Evolutionary conservation across 1,140 invertebrate species (phyloP).

Genomic region (Aphis craccivora): DNA sequence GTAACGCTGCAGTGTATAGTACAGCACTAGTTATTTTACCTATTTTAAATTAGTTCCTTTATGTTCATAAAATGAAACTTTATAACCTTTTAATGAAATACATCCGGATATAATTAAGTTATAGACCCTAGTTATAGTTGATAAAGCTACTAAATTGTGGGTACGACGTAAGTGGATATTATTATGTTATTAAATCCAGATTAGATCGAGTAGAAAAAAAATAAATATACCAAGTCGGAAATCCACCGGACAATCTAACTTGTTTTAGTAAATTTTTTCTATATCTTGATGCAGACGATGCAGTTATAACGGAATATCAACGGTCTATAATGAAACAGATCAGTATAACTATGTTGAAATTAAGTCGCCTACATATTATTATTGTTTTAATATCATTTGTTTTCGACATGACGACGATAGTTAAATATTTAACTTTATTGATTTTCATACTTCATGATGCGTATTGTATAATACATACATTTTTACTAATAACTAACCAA

Average conservation of each 20-base stretch:
- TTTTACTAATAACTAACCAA: conserved; percentile 5
- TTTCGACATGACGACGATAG: background rate
- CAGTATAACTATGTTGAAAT: background rate
- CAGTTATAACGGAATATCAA: background rate
- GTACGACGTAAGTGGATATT: conserved; percentile 15
- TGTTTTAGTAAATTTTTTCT: background rate
- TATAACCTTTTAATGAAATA: conserved; percentile 47
- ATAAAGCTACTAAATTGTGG: conserved; percentile 16
- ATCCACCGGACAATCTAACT: background rate
- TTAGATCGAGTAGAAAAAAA: background rate
- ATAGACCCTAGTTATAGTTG: conserved; percentile 32
- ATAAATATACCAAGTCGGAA: background rate
- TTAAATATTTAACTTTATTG: conserved; percentile 8
- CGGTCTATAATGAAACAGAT: background rate
- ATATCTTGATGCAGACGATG: no score
- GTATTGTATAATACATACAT: conserved; percentile 7
- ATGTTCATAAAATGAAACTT: conserved; percentile 44
- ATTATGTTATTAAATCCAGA: conserved; percentile 43
- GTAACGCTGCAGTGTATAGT: background rate
- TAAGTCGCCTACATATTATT: background rate
- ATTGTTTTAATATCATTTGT: background rate
- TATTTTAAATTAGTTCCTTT: conserved; percentile 50
- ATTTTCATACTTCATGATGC: background rate
- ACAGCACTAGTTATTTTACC: conserved; percentile 29
- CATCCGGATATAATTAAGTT: conserved; percentile 52